phyloP scores from a whole-genome alignment of 2,113 vertebrate species.

The Cisticola juncidis region DNA sequence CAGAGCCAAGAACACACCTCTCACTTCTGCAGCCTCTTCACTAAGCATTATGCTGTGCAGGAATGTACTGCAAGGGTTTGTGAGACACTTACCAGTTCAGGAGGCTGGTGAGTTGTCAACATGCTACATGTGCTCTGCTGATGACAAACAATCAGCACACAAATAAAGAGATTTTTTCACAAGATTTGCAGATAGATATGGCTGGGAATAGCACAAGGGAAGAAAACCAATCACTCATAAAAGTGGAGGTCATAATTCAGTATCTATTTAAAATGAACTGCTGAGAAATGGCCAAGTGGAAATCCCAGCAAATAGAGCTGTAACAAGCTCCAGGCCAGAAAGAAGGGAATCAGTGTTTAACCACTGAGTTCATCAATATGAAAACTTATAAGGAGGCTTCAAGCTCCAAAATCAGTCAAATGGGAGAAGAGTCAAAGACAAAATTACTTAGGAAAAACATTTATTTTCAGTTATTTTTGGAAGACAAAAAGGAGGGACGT shows the following conservation, averaged over 20 bases:
- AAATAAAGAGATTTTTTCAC: neutral
- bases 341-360: neutral
- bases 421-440: slow-evolving; percentile 6
- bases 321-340: neutral
- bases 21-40: neutral
- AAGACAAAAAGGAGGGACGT: slow-evolving; percentile 28
- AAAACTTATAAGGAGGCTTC: slow-evolving; percentile 28
- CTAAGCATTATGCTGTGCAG: neutral
- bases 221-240: neutral
- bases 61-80: neutral
- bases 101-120: neutral
- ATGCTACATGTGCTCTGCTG: neutral
- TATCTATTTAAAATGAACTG: slow-evolving; percentile 11
- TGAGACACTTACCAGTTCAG: neutral
- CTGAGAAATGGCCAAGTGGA: slow-evolving; percentile 11
- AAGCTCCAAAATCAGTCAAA: slow-evolving; percentile 4
- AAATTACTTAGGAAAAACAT: slow-evolving; percentile 46
- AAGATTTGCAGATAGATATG: neutral
- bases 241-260: neutral
- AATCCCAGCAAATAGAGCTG: neutral
- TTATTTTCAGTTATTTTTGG: slow-evolving; percentile 63
- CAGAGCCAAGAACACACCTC: neutral
- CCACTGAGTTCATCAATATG: neutral
- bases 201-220: neutral
- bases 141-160: neutral